Conservation (phyloP, 2,797 vertebrate genomes). For the Pempheris klunzingeri region DNA sequence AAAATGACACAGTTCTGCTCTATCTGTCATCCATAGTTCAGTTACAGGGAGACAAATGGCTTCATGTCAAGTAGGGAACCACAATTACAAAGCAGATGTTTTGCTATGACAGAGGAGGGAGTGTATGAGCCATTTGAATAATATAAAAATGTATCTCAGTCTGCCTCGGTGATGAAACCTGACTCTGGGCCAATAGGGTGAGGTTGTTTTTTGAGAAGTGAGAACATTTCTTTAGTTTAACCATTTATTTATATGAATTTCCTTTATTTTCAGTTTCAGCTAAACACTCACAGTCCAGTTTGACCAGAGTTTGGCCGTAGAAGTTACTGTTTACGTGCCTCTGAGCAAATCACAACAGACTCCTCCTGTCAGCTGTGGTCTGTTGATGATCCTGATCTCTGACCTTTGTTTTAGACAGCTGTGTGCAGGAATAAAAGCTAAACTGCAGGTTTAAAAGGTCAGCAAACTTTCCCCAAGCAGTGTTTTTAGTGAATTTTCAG, state of each 20-base stretch:
- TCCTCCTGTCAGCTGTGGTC: constrained; percentile 7
- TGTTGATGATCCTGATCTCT: constrained; percentile 33
- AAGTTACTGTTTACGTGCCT: background rate
- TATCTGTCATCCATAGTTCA: constrained; percentile 40
- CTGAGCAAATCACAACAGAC: constrained; percentile 25
- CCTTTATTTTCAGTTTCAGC: background rate
- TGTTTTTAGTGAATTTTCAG: background rate
- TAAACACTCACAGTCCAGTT: constrained; percentile 2
- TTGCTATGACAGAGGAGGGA: constrained; percentile 46
- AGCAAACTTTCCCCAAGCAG: background rate
- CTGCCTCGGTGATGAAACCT: constrained; percentile 26
- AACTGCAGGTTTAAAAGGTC: background rate
- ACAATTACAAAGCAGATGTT: constrained; percentile 81
- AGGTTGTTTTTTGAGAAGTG: constrained; percentile 42
- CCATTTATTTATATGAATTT: constrained; percentile 28
- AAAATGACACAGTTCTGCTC: constrained; percentile 36
- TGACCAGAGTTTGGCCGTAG: constrained; percentile 8
- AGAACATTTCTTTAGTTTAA: background rate
- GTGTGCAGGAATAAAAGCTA: background rate
- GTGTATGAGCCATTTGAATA: constrained; percentile 35
- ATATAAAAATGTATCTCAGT: constrained; percentile 42
- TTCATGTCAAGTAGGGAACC: constrained; percentile 64
- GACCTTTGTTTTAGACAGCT: constrained; percentile 28
- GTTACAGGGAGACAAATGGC: constrained; percentile 61
- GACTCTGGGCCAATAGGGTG: constrained; percentile 48